Evolutionary conservation across 2,113 vertebrate species (phyloP).

Genomic region (Phylloscopus trochilus): DNA sequence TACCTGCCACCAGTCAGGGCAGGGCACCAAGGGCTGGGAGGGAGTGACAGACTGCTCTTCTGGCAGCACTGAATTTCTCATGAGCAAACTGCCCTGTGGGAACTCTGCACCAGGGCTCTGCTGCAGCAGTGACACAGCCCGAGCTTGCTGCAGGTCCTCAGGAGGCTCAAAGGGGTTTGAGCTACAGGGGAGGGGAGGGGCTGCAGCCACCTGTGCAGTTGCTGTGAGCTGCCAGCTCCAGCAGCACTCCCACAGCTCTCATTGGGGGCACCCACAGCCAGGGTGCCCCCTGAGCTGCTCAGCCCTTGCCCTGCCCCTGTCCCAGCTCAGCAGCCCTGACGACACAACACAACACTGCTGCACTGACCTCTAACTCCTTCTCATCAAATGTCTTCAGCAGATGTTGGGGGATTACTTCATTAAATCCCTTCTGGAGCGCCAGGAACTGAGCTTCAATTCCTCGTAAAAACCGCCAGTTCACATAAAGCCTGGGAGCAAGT

Average conservation of each 20-base stretch:
- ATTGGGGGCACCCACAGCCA: background rate
- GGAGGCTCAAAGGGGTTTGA: background rate
- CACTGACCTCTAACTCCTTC: slow-evolving; percentile 95
- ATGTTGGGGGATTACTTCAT: slow-evolving; percentile 98
- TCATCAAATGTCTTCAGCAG: slow-evolving; percentile 98
- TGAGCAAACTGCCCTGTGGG: background rate
- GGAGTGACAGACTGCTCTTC: background rate
- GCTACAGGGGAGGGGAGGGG: background rate
- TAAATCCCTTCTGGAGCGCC: slow-evolving; percentile 98
- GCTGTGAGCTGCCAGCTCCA: background rate
- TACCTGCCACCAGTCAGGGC: background rate
- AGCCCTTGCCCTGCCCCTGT: background rate
- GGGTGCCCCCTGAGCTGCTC: background rate
- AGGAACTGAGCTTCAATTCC: slow-evolving; percentile 98
- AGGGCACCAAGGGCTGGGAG: background rate
- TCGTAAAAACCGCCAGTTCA: slow-evolving; percentile 98
- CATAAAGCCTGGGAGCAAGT: slow-evolving; percentile 83
- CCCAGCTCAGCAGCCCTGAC: background rate
- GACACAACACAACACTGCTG: background rate
- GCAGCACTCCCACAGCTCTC: background rate
- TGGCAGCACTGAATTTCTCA: background rate
- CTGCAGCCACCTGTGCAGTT: background rate
- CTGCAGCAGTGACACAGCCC: background rate
- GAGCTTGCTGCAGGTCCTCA: background rate
- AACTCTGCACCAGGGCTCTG: background rate